Evolutionary conservation across 2,888 invertebrate species (phyloP).

Genomic region (Tetranychus piercei): DNA sequence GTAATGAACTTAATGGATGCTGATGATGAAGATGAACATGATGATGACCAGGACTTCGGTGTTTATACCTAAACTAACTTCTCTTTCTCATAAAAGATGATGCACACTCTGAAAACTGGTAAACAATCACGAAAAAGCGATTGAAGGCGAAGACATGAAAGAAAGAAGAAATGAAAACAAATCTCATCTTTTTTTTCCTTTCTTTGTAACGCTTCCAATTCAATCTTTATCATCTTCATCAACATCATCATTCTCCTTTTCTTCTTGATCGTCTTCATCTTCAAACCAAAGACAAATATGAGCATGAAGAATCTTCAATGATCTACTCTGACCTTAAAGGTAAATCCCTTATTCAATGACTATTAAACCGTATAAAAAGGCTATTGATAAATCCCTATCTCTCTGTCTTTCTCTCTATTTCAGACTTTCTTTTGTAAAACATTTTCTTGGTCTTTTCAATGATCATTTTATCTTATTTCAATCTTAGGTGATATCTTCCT

Average conservation of each 20-base stretch:
- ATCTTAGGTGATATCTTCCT: background rate
- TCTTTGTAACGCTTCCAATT: background rate
- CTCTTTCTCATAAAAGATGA: background rate
- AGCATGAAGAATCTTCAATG: background rate
- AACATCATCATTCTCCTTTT: background rate
- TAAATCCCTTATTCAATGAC: background rate
- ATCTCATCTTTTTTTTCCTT: background rate
- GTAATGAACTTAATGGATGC: background rate
- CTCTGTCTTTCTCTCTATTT: background rate
- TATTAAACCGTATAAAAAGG: background rate
- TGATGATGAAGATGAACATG: background rate
- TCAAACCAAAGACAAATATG: background rate
- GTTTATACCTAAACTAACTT: background rate
- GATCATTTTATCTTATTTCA: background rate
- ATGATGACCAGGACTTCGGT: background rate
- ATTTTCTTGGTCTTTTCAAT: background rate
- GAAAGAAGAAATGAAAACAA: background rate
- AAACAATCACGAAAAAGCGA: background rate
- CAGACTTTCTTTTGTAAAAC: background rate
- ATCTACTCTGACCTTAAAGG: background rate
- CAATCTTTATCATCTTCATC: background rate
- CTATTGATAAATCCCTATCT: background rate
- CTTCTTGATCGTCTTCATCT: background rate
- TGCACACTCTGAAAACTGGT: background rate
- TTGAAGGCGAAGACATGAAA: background rate